These are phyloP conservation scores for Petrocephalus schoutedeni DNA, from an alignment of 2,797 vertebrate species.

Conservation along the genomic window DNA sequence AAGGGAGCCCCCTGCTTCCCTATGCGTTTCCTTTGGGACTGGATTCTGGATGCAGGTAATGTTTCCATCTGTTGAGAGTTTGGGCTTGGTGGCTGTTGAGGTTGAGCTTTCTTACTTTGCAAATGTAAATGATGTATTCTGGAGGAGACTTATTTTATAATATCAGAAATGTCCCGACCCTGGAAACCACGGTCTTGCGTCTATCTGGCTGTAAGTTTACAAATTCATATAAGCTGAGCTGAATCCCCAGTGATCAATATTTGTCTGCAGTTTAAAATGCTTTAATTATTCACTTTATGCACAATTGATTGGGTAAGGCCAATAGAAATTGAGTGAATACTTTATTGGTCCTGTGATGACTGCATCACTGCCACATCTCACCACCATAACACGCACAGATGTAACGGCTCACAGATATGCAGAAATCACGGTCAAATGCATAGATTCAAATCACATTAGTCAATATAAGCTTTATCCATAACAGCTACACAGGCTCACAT, in stretches of 20 bases:
- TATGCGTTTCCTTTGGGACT: neutral
- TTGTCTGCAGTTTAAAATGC: neutral
- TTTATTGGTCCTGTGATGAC: neutral
- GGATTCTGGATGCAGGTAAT: neutral
- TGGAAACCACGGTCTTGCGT: neutral
- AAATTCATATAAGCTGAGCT: neutral
- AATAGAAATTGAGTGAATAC: neutral
- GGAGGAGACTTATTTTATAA: neutral
- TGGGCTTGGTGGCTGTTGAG: neutral
- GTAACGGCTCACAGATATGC: neutral
- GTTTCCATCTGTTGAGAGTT: slow-evolving; percentile 18
- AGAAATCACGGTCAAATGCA: neutral
- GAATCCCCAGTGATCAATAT: neutral
- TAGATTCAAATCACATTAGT: neutral
- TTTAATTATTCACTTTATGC: neutral
- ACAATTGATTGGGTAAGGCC: neutral
- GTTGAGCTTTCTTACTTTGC: neutral
- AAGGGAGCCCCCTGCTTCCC: neutral
- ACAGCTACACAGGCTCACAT: neutral
- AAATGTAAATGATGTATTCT: neutral
- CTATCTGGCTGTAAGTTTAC: neutral
- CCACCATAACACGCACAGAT: neutral
- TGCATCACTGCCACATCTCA: neutral
- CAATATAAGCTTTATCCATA: neutral
- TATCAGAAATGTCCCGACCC: neutral